Evolutionary conservation across 2,888 invertebrate genomes (phyloP), one percentile per base, ranked within the genome.

Genomic region (Diadromus collaris): DNA sequence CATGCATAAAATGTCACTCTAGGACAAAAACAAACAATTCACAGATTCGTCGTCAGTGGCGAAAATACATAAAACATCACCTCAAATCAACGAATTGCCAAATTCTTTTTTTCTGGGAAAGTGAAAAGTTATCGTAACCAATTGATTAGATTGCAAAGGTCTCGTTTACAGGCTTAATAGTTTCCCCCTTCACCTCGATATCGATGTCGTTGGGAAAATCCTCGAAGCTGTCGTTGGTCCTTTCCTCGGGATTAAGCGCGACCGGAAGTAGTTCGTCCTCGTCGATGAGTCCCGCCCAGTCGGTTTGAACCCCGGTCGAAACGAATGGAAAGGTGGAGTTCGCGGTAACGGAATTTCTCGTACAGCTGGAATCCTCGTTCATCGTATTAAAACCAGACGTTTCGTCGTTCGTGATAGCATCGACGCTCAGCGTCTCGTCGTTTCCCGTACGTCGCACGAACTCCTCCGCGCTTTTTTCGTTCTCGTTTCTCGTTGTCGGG

Each of bases 181-280:
- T 65, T 41, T 27, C 13, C 4, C 24, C 85, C 3, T 24, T 83
- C 88, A 93, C 93, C 92, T 93, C 93, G 83, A 93, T 92, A 86
- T 93, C 93, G 79, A 93, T 93, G 85, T 93, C 93, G 24, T 91
- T 89, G 73, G 93, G 89, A 83, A 92, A 93, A 82, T 93, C 93
- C 71, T 93, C 91, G 80, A 93, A 92, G 81, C 92, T 90, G 83
- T 92, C 91, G 81, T 92, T 91, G 54, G 87, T 84, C 74, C 88
- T 86, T 76, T 89, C 87, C 80, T 89, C 85, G 82, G 85, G 80
- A 83, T 86, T 84, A 2, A 86, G 82, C 21, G 83, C 82, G 60
- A 86, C 83, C 63, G 86, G 83, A 75, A 88, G 83, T 34, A 87
- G 86, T 74, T 88, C 86, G 65, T 88, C 87, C 58, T 87, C 86